A percentile compares a stretch with the other conserved stretches of the same genome.
These are phyloP conservation scores for Forbesichthys agassizii DNA, from an alignment of 2,113 vertebrate genomes.

Conservation along the genomic window DNA sequence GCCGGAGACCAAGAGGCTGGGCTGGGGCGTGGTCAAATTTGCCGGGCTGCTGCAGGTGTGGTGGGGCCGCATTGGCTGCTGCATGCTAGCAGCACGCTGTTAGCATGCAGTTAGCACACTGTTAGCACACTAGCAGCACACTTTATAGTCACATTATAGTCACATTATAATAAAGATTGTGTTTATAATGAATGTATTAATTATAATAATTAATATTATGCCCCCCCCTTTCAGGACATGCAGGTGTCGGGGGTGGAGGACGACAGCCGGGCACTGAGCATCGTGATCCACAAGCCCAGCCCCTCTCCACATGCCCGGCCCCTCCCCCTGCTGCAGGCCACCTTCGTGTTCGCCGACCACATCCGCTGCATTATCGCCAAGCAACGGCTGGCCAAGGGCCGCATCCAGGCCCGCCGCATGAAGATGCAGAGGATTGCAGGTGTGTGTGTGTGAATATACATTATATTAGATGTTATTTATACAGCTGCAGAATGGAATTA, in stretches of 20 bases:
- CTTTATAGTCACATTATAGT: too few relatives aligned
- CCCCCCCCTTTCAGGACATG: constrained; percentile 85
- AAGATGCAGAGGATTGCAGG: constrained; percentile 98
- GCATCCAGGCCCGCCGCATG: constrained; percentile 94
- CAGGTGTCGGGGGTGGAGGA: constrained; percentile 97
- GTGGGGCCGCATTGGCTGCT: constrained; percentile 48
- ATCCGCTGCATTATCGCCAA: constrained; percentile 99
- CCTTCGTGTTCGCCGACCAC: constrained; percentile 95
- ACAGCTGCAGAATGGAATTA: too few relatives aligned
- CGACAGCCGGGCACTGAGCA: constrained; percentile 93
- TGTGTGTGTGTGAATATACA: constrained; percentile 38
- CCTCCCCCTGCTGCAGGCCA: constrained; percentile 97
- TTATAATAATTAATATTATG: too few relatives aligned
- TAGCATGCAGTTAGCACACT: too few relatives aligned
- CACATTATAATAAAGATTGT: too few relatives aligned
- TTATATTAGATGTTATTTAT: too few relatives aligned
- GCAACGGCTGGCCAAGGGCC: constrained; percentile 94
- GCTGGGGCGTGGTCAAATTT: constrained; percentile 98
- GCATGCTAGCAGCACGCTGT: too few relatives aligned
- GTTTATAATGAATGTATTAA: too few relatives aligned
- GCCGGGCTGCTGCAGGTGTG: constrained; percentile 92
- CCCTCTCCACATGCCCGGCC: constrained; percentile 96
- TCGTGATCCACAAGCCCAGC: constrained; percentile 94
- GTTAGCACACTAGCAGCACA: too few relatives aligned
- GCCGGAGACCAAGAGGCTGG: constrained; percentile 91